Percentiles rank a stretch among this genome's conserved stretches.
phyloP scores from a whole-genome alignment of 2,888 invertebrate species.

The Calephelis perditalis region DNA sequence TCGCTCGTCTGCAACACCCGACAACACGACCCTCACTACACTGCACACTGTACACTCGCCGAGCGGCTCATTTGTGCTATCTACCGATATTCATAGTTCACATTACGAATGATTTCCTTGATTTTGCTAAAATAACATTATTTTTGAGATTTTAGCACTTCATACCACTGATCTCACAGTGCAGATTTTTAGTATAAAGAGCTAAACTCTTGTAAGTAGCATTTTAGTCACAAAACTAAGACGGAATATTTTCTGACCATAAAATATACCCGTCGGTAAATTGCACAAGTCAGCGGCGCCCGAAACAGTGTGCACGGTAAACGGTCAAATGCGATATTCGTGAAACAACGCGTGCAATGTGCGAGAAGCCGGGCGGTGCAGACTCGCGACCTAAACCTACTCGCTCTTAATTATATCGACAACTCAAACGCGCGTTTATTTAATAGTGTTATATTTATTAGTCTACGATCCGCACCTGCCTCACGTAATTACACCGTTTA shows the following conservation, averaged over 20 bases:
- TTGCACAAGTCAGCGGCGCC: too few relatives aligned
- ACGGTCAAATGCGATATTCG: not conserved
- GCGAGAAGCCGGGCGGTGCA: constrained; percentile 9
- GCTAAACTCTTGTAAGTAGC: too few relatives aligned
- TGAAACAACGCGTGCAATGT: not conserved
- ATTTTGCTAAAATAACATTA: too few relatives aligned
- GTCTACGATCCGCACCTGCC: not conserved
- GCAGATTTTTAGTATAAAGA: too few relatives aligned
- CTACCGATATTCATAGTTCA: constrained; percentile 9
- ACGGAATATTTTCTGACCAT: too few relatives aligned
- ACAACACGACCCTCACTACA: constrained; percentile 14
- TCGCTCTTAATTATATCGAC: too few relatives aligned
- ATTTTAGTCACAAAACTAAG: too few relatives aligned
- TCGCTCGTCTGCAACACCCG: constrained; percentile 51
- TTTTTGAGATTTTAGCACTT: too few relatives aligned
- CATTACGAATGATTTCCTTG: too few relatives aligned
- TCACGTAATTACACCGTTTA: not conserved
- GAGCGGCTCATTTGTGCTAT: constrained; percentile 22
- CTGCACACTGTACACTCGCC: constrained; percentile 12
- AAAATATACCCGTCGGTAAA: too few relatives aligned
- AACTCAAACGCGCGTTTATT: not conserved
- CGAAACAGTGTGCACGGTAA: not conserved
- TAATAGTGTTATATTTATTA: not conserved
- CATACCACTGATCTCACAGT: too few relatives aligned
- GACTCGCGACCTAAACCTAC: not conserved